Percentiles rank a stretch among this genome's conserved stretches.
Conservation (phyloP, 2,797 vertebrate genomes). For the Scolopax rusticola region DNA sequence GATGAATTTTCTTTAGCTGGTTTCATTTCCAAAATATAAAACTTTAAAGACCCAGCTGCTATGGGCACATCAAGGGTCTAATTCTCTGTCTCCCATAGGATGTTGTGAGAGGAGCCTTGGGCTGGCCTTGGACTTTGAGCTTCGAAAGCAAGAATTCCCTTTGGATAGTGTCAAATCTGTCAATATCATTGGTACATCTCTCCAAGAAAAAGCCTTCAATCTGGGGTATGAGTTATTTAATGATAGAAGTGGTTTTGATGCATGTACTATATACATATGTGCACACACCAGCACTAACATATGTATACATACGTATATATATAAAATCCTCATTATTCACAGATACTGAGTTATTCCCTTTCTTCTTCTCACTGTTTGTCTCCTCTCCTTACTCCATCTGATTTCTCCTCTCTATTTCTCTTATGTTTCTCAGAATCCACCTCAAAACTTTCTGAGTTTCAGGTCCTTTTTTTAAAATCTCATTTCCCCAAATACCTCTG, state of each 20-base stretch:
- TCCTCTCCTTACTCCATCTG: neutral
- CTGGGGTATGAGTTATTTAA: neutral
- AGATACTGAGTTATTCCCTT: neutral
- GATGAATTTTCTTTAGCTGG: neutral
- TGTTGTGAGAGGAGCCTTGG: neutral
- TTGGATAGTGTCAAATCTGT: neutral
- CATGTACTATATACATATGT: neutral
- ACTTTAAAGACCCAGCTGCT: neutral
- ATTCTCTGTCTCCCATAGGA: neutral
- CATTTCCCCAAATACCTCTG: neutral
- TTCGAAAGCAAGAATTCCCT: neutral
- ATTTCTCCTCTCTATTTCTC: neutral
- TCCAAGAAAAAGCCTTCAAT: neutral
- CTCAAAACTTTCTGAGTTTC: neutral
- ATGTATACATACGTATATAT: neutral
- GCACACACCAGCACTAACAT: rapidly evolving
- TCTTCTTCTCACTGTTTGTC: neutral
- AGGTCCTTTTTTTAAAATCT: neutral
- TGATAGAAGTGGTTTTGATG: neutral
- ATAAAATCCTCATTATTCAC: neutral
- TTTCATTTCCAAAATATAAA: constrained; percentile 20
- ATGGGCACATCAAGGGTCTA: neutral
- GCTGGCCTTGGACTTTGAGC: neutral
- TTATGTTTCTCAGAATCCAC: neutral
- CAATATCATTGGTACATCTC: neutral